These are phyloP conservation scores for Cheilosia grossa DNA, from an alignment of 2,888 invertebrate genomes.

Conservation along the genomic window DNA sequence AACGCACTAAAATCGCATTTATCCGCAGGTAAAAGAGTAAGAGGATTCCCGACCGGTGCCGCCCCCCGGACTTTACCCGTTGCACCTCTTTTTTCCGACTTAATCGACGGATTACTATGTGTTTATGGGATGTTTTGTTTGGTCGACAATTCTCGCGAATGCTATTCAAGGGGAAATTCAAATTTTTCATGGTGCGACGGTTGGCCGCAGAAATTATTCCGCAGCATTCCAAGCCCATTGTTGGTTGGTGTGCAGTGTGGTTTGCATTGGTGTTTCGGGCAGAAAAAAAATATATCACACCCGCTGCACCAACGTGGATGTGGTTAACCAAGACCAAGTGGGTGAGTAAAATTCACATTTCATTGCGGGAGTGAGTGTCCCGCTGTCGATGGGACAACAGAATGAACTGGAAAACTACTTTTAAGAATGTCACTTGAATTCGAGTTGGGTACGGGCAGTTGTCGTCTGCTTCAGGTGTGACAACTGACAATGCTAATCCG, in stretches of 20 bases:
- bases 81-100: constrained; percentile 41
- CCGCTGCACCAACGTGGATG: constrained; percentile 44
- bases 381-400: constrained; percentile 23
- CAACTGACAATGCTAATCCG: constrained; percentile 32
- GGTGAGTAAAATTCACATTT: constrained; percentile 12
- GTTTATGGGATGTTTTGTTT: constrained; percentile 73
- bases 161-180: constrained; percentile 28
- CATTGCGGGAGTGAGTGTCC: constrained; percentile 17
- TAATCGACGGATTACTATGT: constrained; percentile 68
- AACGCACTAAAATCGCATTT: constrained; percentile 62
- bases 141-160: constrained; percentile 56
- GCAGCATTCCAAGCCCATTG: neutral
- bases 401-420: constrained; percentile 65
- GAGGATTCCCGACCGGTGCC: constrained; percentile 23
- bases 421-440: constrained; percentile 37
- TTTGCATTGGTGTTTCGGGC: constrained; percentile 34
- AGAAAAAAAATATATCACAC: constrained; percentile 50
- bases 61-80: constrained; percentile 24
- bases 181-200: constrained; percentile 64
- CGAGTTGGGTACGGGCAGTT: neutral
- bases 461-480: constrained; percentile 19
- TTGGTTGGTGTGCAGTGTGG: constrained; percentile 37
- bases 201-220: constrained; percentile 61
- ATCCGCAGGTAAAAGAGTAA: constrained; percentile 38
- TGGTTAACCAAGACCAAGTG: constrained; percentile 39